phyloP scores from a whole-genome alignment of 2,113 vertebrate genomes.

The Alethe castanea region DNA sequence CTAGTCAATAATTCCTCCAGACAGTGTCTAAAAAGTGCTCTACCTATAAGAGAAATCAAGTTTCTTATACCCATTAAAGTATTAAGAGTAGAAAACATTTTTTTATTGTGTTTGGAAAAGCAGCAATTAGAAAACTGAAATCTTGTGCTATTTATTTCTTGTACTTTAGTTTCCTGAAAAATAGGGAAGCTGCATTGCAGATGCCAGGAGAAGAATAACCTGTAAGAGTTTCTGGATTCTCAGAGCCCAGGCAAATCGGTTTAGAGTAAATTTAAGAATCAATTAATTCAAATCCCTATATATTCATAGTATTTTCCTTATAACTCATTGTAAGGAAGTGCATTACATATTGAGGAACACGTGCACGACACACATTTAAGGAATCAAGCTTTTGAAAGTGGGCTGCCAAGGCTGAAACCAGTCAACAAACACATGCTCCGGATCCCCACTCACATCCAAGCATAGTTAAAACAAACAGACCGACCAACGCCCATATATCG shows the following conservation, averaged over 20 bases:
- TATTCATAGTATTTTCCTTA: not conserved
- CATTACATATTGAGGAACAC: not conserved
- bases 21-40: not conserved
- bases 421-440: not conserved
- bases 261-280: not conserved
- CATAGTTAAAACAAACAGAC: not conserved
- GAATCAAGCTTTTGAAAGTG: not conserved
- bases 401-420: not conserved
- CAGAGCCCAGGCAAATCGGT: not conserved
- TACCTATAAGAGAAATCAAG: not conserved
- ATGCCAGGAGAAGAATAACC: not conserved
- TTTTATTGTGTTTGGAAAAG: not conserved
- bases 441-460: not conserved
- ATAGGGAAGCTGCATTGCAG: not conserved
- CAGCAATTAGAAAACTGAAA: not conserved
- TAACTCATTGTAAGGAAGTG: not conserved
- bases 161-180: not conserved
- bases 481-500: accelerated
- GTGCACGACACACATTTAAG: not conserved
- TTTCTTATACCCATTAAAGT: not conserved
- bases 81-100: not conserved
- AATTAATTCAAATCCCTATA: not conserved
- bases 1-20: not conserved
- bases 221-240: not conserved
- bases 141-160: not conserved